Conservation (phyloP, 2,888 invertebrate species). For the Myopa testacea region DNA sequence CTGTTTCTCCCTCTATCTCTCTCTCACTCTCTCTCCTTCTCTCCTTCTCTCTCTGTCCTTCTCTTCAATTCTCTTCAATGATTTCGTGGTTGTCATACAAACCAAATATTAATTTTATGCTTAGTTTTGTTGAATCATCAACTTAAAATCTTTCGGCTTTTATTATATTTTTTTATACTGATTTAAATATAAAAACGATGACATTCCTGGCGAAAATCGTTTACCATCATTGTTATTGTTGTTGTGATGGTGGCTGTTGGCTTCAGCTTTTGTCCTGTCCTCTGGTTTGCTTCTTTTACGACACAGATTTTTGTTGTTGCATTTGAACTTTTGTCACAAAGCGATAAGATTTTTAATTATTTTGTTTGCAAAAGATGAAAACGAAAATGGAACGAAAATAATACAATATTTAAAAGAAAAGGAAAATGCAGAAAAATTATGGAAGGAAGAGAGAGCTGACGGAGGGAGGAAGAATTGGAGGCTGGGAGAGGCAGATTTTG, state of each 20-base stretch:
- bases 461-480: not conserved
- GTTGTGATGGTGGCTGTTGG: not conserved
- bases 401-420: not conserved
- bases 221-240: not conserved
- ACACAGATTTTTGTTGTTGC: not conserved
- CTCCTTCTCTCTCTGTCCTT: not conserved
- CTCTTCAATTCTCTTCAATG: not conserved
- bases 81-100: constrained; percentile 12
- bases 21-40: not conserved
- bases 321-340: constrained; percentile 23
- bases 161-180: not conserved
- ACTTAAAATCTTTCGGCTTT: constrained; percentile 11
- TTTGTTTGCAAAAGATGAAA: not conserved
- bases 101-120: constrained; percentile 2
- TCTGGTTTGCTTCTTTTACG: not conserved
- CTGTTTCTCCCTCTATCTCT: no score
- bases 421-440: not conserved
- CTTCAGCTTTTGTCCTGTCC: not conserved
- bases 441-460: not conserved
- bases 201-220: not conserved
- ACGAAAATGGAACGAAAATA: not conserved
- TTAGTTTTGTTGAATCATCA: constrained; percentile 28
- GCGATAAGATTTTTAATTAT: constrained; percentile 36
- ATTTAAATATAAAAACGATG: not conserved
- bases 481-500: no score